Evolutionary conservation across 1,140 invertebrate genomes (phyloP).

Genomic region (Chlorops oryzae): DNA sequence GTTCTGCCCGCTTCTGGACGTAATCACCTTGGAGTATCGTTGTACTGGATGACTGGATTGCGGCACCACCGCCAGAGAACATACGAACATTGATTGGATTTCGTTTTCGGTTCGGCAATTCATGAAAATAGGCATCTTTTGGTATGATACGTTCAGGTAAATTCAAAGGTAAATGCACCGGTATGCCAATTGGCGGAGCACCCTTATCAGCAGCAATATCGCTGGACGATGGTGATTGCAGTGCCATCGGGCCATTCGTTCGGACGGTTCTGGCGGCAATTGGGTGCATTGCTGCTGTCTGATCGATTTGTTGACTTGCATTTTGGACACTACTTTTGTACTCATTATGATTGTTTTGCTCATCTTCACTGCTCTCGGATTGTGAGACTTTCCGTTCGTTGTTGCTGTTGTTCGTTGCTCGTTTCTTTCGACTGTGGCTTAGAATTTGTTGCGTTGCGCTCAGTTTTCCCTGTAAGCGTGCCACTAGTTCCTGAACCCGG

Average conservation of each 20-base stretch:
- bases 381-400: background rate
- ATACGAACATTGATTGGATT: too few species aligned
- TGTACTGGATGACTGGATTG: too few species aligned
- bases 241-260: too few species aligned
- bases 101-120: conserved; percentile 49
- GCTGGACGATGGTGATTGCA: too few species aligned
- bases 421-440: background rate
- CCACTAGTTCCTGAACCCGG: background rate
- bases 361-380: background rate
- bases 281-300: too few species aligned
- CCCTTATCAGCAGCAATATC: background rate
- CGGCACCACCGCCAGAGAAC: too few species aligned
- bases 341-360: background rate
- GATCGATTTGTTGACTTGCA: too few species aligned
- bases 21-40: too few species aligned
- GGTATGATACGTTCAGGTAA: conserved; percentile 39
- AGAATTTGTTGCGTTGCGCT: too few species aligned
- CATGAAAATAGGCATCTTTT: conserved; percentile 57
- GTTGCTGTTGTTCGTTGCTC: background rate
- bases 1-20: too few species aligned
- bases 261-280: too few species aligned
- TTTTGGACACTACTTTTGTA: background rate
- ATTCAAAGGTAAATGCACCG: too few species aligned
- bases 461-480: background rate
- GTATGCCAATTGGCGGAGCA: background rate